Evolutionary conservation across 2,113 vertebrate species (phyloP), one percentile per base, ranked within the genome.

Genomic region (Scomber japonicus): DNA sequence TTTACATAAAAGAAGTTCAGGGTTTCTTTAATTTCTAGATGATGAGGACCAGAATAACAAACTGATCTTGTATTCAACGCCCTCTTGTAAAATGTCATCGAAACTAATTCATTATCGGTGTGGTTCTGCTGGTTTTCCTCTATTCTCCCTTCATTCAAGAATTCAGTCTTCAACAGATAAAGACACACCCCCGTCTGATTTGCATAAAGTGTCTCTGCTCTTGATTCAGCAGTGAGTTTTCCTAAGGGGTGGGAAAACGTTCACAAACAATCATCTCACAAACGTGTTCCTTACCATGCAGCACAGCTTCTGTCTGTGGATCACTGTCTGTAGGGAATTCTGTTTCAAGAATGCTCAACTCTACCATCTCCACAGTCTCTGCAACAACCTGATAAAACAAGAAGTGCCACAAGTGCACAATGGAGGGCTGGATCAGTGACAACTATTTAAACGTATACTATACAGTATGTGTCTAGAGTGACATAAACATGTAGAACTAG

Each of bases 371-470:
- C 48, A 62, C 35, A 9, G 56, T 5, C 6, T 80, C 57, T 10
- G 45, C 27, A n/a, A 49, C 31, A 69, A 40, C 57, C 90, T 94
- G 74, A 49, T 48, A 0, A 48, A 60, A 83, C 27, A 81, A 12
- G 11, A 56, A 68, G 73, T 15, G 57, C 3, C 15, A 45, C 8
- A 76, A 10, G 61, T 14, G 15, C 53, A 63, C 59, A 71, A 44
- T 40, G 35, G 35, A 40, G 35, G 8, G 5, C 9, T 40, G 35
- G 9, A 40, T 40, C 19, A 59, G 35, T 27, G 24, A 2, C 24
- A 27, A 27, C 24, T 27, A 2, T 27, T 27, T 2, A 2, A 27
- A 27, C 3, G 24, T 27, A 27, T 27, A 27, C 2, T 27, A 27
- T 27, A 1, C 24, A 27, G 24, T 27, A 27, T 27, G 24, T 27